phyloP scores from a whole-genome alignment of 2,888 invertebrate genomes.

The Athalia cordata region DNA sequence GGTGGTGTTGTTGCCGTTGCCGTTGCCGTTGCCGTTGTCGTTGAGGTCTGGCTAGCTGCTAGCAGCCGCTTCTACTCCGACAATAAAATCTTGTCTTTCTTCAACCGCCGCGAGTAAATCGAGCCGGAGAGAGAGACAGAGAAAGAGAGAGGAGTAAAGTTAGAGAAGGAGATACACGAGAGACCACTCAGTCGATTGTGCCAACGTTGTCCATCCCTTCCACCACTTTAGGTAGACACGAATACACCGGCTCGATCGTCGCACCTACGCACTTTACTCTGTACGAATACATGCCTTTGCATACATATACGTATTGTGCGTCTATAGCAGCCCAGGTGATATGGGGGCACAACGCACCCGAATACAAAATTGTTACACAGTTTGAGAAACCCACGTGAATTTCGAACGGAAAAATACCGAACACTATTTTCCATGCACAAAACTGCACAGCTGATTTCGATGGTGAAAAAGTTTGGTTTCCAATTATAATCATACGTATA shows the following conservation, averaged over 20 bases:
- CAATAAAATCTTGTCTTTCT: slow-evolving; percentile 4
- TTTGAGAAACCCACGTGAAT: too few species aligned
- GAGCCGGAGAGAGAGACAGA: slow-evolving; percentile 13
- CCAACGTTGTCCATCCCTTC: slow-evolving; percentile 13
- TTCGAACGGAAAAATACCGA: too few species aligned
- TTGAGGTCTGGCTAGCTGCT: background rate
- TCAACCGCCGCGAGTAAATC: background rate
- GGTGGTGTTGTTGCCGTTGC: background rate
- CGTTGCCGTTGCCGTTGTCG: background rate
- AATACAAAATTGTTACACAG: too few species aligned
- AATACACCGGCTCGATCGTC: background rate
- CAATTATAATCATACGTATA: too few species aligned
- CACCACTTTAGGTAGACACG: background rate
- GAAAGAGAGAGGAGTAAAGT: slow-evolving; percentile 34
- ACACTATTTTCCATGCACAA: too few species aligned
- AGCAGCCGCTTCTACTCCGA: background rate
- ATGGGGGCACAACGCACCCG: too few species aligned
- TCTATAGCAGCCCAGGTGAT: too few species aligned
- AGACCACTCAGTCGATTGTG: slow-evolving; percentile 23
- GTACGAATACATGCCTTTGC: too few species aligned
- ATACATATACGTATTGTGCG: too few species aligned
- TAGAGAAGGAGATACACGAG: background rate
- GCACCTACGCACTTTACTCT: background rate
- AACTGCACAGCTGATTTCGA: too few species aligned
- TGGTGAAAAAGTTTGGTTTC: too few species aligned